Evolutionary conservation across 1,140 invertebrate species (phyloP), one percentile per base, ranked within the genome.

Genomic region (Leptonema lineaticorne): DNA sequence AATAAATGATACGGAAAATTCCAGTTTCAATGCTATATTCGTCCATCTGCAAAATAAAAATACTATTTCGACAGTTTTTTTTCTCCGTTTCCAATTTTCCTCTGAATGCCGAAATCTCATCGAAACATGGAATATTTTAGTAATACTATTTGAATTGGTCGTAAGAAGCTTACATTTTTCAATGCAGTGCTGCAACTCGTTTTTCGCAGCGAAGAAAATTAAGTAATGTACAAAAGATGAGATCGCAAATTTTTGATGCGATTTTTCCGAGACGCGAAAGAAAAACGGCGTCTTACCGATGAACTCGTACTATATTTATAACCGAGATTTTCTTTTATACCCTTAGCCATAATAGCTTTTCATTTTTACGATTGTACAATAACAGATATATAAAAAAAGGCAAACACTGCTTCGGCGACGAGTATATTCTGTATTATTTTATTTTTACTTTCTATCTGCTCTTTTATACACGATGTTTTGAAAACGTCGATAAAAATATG

Each of bases 1-100:
- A 72, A 72, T 69, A 72, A 72, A 69, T 67, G 70, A 69, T 18
- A 62, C 64, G 67, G 70, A 71, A 71, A 64, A 64, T 18, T 20
- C 30, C 57, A 18, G 9, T 29, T 9, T 30, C 28, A 59, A 26
- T 26, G 14, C 50, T 11, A 9, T 24, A 53, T 53, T 24, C 27
- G 9, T 53, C 50, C 14, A 24, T 53, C 27, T 53, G 50, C 20
- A 18, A 26, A 58, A 58, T n/a, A n/a, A n/a, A n/a, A n/a, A n/a
- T n/a, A n/a, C n/a, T n/a, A n/a, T n/a, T n/a, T n/a, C n/a, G n/a
- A n/a, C n/a, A n/a, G n/a, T n/a, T n/a, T n/a, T n/a, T n/a, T n/a
- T n/a, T n/a, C n/a, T n/a, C n/a, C n/a, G n/a, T n/a, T n/a, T n/a
- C n/a, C n/a, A n/a, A n/a, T n/a, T n/a, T n/a, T n/a, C n/a, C n/a